Percentiles rank a stretch among this genome's conserved stretches.
These are phyloP conservation scores for Aphidius ervi DNA, from an alignment of 1,140 invertebrate genomes.

Conservation along the genomic window DNA sequence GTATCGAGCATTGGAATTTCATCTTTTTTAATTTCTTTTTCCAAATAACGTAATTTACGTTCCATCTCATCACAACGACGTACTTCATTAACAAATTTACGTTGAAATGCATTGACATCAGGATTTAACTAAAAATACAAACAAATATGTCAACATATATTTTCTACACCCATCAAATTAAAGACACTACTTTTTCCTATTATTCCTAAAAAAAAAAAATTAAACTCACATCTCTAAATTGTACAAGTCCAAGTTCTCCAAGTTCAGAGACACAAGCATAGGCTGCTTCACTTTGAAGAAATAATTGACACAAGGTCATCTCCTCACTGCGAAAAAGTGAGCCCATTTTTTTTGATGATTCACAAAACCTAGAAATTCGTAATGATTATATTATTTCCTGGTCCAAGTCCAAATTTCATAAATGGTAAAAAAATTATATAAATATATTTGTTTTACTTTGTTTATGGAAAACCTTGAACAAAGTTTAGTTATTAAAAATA, in stretches of 20 bases:
- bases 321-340: slow-evolving; percentile 84
- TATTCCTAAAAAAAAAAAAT: slow-evolving; percentile 2
- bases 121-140: slow-evolving; percentile 71
- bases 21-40: slow-evolving; percentile 98
- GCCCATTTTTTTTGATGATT: slow-evolving; percentile 57
- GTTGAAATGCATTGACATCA: slow-evolving; percentile 92
- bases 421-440: too few relatives aligned
- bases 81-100: slow-evolving; percentile 94
- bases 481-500: too few relatives aligned
- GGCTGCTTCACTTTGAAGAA: slow-evolving; percentile 88
- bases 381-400: too few relatives aligned
- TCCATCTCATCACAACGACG: slow-evolving; percentile 95
- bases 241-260: slow-evolving; percentile 87
- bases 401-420: too few relatives aligned
- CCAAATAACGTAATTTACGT: slow-evolving; percentile 88
- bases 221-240: slow-evolving; percentile 83
- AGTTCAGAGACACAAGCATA: slow-evolving; percentile 91
- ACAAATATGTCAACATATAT: not conserved
- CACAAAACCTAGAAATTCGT: not conserved
- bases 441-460: too few relatives aligned
- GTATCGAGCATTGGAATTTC: slow-evolving; percentile 95
- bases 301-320: slow-evolving; percentile 88
- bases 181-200: not conserved
- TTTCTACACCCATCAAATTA: not conserved
- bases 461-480: too few relatives aligned